Conservation (phyloP, 2,888 invertebrate species). For the Andrena fulva region DNA sequence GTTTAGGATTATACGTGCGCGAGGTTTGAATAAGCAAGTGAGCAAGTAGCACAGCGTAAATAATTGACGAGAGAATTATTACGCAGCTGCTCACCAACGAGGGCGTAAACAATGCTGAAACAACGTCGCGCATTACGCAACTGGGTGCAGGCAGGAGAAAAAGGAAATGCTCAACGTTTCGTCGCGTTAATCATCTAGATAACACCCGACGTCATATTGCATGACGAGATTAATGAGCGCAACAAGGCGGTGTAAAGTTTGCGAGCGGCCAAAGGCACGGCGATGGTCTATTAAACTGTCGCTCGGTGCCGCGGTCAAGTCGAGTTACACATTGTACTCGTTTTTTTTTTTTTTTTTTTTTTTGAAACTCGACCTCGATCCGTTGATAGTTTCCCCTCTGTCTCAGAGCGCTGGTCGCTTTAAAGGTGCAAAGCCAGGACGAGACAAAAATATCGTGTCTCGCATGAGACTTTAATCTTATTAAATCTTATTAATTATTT, state of each 20-base stretch:
- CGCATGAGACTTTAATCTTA: too few relatives aligned
- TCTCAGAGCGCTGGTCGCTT: background rate
- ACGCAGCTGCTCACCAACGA: slow-evolving; percentile 4
- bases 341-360: slow-evolving; percentile 6
- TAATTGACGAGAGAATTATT: slow-evolving; percentile 48
- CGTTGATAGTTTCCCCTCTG: too few relatives aligned
- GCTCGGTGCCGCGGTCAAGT: slow-evolving; percentile 11
- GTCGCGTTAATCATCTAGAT: slow-evolving; percentile 51
- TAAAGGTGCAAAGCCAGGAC: background rate
- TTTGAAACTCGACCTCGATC: slow-evolving; percentile 1
- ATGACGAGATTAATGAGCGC: slow-evolving; percentile 51
- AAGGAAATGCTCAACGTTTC: slow-evolving; percentile 29
- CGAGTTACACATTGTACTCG: slow-evolving; percentile 9
- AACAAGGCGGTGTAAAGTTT: slow-evolving; percentile 33
- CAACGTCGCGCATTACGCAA: slow-evolving; percentile 7
- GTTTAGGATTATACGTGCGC: slow-evolving; percentile 2
- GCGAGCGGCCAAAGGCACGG: slow-evolving; percentile 13
- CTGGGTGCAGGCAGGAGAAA: slow-evolving; percentile 18
- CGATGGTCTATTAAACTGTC: slow-evolving; percentile 38
- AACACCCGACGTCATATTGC: slow-evolving; percentile 46
- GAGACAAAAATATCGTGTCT: too few relatives aligned
- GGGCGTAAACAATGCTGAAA: slow-evolving; percentile 24
- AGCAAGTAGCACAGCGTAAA: slow-evolving; percentile 9
- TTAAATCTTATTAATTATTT: too few relatives aligned
- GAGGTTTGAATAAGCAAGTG: slow-evolving; percentile 21